Evolutionary conservation across 2,797 vertebrate species (phyloP).

Genomic region (Anableps anableps): DNA sequence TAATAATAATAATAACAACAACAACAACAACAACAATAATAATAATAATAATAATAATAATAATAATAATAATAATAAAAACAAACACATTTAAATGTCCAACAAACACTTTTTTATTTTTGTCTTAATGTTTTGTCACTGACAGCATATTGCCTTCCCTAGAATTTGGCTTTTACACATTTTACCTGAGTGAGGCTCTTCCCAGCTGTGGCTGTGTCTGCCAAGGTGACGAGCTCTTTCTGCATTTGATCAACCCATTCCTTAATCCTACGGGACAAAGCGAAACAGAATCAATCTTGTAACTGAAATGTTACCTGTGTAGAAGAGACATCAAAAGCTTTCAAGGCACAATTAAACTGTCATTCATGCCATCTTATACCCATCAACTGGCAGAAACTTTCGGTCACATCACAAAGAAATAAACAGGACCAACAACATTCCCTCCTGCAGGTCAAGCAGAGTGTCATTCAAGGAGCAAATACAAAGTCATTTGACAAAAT

Average conservation of each 20-base stretch:
- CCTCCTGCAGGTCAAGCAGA: slow-evolving; percentile 29
- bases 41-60: too few relatives aligned
- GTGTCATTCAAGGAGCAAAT: slow-evolving; percentile 56
- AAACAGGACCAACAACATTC: slow-evolving; percentile 51
- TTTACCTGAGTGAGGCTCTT: slow-evolving; percentile 86
- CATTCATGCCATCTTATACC: slow-evolving; percentile 35
- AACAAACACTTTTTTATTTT: too few relatives aligned
- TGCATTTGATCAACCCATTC: slow-evolving; percentile 98
- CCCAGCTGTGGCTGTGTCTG: slow-evolving; percentile 90
- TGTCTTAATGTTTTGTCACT: not conserved
- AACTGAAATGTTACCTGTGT: slow-evolving; percentile 18
- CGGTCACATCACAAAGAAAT: slow-evolving; percentile 34
- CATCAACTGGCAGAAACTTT: slow-evolving; percentile 18
- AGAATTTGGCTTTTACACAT: not conserved
- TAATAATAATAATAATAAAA: too few relatives aligned
- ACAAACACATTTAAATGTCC: too few relatives aligned
- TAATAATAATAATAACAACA: not conserved
- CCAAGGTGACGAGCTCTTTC: slow-evolving; percentile 91
- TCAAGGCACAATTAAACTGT: slow-evolving; percentile 58
- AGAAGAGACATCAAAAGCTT: slow-evolving; percentile 34
- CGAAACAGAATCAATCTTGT: slow-evolving; percentile 39
- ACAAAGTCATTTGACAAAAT: slow-evolving; percentile 44
- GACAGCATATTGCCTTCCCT: not conserved
- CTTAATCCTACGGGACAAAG: slow-evolving; percentile 86
- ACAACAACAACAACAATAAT: too few relatives aligned